phyloP scores from a whole-genome alignment of 2,888 invertebrate genomes.

The Phasia obesa region DNA sequence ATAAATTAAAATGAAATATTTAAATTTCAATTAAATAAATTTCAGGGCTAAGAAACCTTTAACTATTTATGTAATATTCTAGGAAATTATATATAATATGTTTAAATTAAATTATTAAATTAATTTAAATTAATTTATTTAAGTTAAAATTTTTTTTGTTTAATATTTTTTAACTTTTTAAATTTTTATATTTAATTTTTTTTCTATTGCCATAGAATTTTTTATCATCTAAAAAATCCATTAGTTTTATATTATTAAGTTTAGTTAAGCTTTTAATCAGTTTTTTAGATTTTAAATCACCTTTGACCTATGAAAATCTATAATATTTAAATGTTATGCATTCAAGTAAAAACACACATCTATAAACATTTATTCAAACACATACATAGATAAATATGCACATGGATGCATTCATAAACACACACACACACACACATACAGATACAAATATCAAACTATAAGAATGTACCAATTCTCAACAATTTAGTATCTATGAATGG shows the following conservation, averaged over 20 bases:
- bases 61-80: no score
- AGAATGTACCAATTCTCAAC: not conserved
- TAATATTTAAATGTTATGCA: constrained; percentile 48
- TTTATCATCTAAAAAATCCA: not conserved
- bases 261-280: not conserved
- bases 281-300: constrained; percentile 17
- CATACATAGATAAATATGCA: not conserved
- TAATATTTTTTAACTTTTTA: not conserved
- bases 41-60: not conserved
- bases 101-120: no score
- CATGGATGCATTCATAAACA: not conserved
- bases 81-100: no score
- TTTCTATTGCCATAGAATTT: not conserved
- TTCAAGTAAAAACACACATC: constrained; percentile 19
- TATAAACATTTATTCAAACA: not conserved
- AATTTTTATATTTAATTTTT: not conserved
- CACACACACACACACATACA: not conserved
- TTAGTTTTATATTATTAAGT: constrained; percentile 11
- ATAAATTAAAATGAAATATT: constrained; percentile 30
- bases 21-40: not conserved
- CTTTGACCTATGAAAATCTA: constrained; percentile 46
- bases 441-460: not conserved
- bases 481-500: no score
- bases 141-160: not conserved
- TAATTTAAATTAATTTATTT: no score